phyloP scores from a whole-genome alignment of 1,140 invertebrate genomes.

The Potamilus streckersoni region DNA sequence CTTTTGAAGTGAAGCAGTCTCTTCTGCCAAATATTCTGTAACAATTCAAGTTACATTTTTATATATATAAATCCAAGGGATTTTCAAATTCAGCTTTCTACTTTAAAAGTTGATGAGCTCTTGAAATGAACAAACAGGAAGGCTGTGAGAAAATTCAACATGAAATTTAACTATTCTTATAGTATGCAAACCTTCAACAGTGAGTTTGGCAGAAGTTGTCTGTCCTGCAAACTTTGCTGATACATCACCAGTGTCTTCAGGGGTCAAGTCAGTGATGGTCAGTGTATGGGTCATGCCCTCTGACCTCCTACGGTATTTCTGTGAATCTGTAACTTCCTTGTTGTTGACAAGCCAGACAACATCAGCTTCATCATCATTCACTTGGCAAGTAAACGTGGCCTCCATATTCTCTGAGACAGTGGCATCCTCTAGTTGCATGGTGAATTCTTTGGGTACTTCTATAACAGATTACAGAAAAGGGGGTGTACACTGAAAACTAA shows the following conservation, averaged over 20 bases:
- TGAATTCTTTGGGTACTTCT: conserved; percentile 62
- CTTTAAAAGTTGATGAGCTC: too few relatives aligned
- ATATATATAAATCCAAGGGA: too few relatives aligned
- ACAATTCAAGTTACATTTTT: too few relatives aligned
- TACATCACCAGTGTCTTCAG: conserved; percentile 56
- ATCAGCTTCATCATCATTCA: conserved; percentile 59
- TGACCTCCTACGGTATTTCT: conserved; percentile 72
- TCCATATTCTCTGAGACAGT: conserved; percentile 50
- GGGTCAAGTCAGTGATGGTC: conserved; percentile 48
- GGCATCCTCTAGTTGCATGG: conserved; percentile 54
- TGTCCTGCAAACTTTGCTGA: conserved; percentile 56
- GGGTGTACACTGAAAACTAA: too few relatives aligned
- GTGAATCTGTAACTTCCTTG: conserved; percentile 50
- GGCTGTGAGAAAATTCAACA: too few relatives aligned
- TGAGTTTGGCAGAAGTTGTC: conserved; percentile 54
- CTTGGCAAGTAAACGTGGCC: conserved; percentile 58
- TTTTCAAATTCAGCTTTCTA: too few relatives aligned
- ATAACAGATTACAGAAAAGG: conserved; percentile 2
- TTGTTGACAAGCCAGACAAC: conserved; percentile 61
- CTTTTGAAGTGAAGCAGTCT: too few relatives aligned
- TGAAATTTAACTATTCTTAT: too few relatives aligned
- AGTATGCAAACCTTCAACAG: conserved; percentile 52
- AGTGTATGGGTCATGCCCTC: conserved; percentile 57
- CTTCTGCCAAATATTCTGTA: too few relatives aligned
- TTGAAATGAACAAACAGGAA: too few relatives aligned